Percentiles rank a stretch among this genome's conserved stretches.
Conservation (phyloP, 1,140 invertebrate species). For the Hypothenemus hampei region DNA sequence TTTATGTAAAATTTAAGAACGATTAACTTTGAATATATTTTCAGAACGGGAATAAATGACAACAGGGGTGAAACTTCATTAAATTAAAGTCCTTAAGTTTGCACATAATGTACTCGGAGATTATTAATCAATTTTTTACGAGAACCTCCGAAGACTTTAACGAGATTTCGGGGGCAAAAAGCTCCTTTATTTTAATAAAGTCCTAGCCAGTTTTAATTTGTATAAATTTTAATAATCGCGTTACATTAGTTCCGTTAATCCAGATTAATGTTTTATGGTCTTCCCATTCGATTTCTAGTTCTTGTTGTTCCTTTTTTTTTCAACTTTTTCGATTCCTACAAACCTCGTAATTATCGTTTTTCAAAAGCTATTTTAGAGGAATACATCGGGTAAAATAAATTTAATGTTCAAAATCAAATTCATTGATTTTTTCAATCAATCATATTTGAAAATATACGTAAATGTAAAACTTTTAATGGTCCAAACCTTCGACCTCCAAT, state of each 20-base stretch:
- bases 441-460: too few relatives aligned
- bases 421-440: too few relatives aligned
- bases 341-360: too few relatives aligned
- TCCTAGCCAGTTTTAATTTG: slow-evolving; percentile 17
- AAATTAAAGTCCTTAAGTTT: slow-evolving; percentile 26
- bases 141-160: slow-evolving; percentile 6
- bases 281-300: not conserved
- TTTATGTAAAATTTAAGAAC: slow-evolving; percentile 20
- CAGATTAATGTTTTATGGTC: slow-evolving; percentile 9
- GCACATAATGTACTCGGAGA: slow-evolving; percentile 25
- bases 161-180: slow-evolving; percentile 10
- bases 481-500: too few relatives aligned
- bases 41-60: slow-evolving; percentile 22
- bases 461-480: too few relatives aligned
- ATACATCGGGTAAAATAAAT: too few relatives aligned
- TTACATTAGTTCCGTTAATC: slow-evolving; percentile 3
- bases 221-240: slow-evolving; percentile 24
- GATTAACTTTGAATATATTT: slow-evolving; percentile 25
- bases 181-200: slow-evolving; percentile 23
- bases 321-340: too few relatives aligned
- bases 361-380: too few relatives aligned
- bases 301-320: not conserved
- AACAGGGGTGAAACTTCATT: slow-evolving; percentile 28
- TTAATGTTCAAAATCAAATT: too few relatives aligned
- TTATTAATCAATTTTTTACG: slow-evolving; percentile 29